Base-by-base conservation (phyloP, 2,113 vertebrate genomes). In the Bambusicola thoracicus region DNA sequence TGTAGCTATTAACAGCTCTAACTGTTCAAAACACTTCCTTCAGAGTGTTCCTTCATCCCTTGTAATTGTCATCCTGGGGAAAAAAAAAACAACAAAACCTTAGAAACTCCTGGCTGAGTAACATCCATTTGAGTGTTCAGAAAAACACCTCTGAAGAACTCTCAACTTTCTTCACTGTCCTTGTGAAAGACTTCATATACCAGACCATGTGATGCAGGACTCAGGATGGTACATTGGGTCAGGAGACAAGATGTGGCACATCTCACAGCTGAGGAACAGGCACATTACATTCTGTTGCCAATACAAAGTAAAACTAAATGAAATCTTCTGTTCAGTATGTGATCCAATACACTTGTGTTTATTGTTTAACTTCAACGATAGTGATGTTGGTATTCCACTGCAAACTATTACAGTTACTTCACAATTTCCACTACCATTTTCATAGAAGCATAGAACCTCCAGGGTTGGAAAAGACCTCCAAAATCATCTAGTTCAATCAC, bases 101-200 rank as follows among this genome's bases (percentile, higher is more conserved):
- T 61, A 3, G 1, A 85, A 88, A 46, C 73, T 83, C 43, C 27
- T 78, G 51, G 20, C 68, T 88, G 46, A 78, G 82, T 90, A 75
- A 96, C 61, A 88, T 88, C 73, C 51, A 65, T 76, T 34, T n/a
- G 79, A 94, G 80, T 56, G 73, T 92, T 86, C 46, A 63, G 92
- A 95, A 94, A 96, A 94, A 70, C 65, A 83, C 65, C 85, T 93
- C 90, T 93, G 77, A 83, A 94, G 73, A 84, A 88, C 93, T 68
- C 96, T 95, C 93, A 83, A 9, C 68, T 94, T 91, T 74, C 82
- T 85, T 72, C 0, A 0, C 32, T 80, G 15, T 82, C 87, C 74
- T 83, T 59, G 56, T 94, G 88, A 81, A 85, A 96, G 82, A 90
- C 51, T 81, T 93, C 34, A 1, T 20, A 38, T 38, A n/a, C 67